These are phyloP conservation scores for Urechis unicinctus DNA, from an alignment of 2,888 invertebrate genomes.

Conservation along the genomic window DNA sequence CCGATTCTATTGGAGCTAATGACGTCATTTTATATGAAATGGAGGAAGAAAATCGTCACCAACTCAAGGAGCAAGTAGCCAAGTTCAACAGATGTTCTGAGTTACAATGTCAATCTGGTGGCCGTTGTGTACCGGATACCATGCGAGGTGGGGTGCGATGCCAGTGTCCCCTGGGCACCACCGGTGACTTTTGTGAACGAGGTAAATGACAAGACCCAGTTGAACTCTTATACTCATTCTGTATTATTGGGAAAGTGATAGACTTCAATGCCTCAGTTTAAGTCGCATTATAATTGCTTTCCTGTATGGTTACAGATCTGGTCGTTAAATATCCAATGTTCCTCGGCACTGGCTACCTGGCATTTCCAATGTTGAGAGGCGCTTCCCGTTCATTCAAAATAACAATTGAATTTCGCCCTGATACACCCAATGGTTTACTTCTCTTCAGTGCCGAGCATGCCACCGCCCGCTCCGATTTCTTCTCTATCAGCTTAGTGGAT, in stretches of 20 bases:
- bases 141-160: conserved; percentile 53
- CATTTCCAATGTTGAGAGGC: conserved; percentile 78
- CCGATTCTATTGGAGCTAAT: too few relatives aligned
- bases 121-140: conserved; percentile 31
- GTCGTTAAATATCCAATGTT: conserved; percentile 55
- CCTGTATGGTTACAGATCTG: conserved; percentile 25
- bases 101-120: conserved; percentile 15
- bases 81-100: conserved; percentile 12
- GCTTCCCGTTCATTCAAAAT: conserved; percentile 81
- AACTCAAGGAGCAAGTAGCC: conserved; percentile 3
- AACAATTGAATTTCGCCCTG: conserved; percentile 75
- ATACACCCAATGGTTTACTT: conserved; percentile 68
- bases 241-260: too few relatives aligned
- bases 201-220: too few relatives aligned
- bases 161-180: conserved; percentile 82
- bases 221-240: too few relatives aligned
- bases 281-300: neutral
- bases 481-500: conserved; percentile 73
- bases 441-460: conserved; percentile 81
- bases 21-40: too few relatives aligned
- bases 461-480: conserved; percentile 81
- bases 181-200: conserved; percentile 82
- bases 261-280: neutral
- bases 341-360: conserved; percentile 86
- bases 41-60: too few relatives aligned